These are phyloP conservation scores for Eristalis arbustorum DNA, from an alignment of 2,888 invertebrate species.

Conservation along the genomic window DNA sequence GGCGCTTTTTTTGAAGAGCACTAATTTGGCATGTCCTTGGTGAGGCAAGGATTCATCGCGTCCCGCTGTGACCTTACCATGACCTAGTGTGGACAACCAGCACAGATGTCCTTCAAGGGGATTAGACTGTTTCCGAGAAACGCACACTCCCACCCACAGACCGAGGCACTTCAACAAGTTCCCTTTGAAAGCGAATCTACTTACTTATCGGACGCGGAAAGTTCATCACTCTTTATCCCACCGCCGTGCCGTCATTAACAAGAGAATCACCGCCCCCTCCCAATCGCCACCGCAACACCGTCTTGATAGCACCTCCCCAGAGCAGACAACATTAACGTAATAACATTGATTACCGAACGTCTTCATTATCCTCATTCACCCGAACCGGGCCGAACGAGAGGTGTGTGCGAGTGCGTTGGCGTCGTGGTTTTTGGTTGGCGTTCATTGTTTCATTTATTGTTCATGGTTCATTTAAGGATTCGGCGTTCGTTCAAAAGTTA, in stretches of 20 bases:
- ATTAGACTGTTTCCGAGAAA: neutral
- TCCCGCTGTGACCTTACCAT: neutral
- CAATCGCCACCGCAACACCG: neutral
- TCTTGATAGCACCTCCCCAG: neutral
- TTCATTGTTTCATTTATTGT: slow-evolving; percentile 58
- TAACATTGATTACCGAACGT: slow-evolving; percentile 64
- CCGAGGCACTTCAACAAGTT: slow-evolving; percentile 33
- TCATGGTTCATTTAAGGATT: slow-evolving; percentile 66
- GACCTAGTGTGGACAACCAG: neutral
- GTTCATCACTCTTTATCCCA: slow-evolving; percentile 1
- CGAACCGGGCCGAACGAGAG: neutral
- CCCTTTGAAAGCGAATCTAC: slow-evolving; percentile 12
- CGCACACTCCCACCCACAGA: no score
- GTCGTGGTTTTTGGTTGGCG: slow-evolving; percentile 14
- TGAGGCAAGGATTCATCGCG: neutral
- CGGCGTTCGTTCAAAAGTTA: slow-evolving; percentile 49
- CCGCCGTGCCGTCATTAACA: slow-evolving; percentile 8
- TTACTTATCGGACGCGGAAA: neutral
- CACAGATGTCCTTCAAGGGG: neutral
- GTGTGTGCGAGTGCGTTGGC: slow-evolving; percentile 14
- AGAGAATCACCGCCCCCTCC: slow-evolving; percentile 2
- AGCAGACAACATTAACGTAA: slow-evolving; percentile 40
- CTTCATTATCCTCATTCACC: slow-evolving; percentile 60
- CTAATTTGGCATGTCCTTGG: slow-evolving; percentile 41
- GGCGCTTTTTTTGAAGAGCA: neutral